Evolutionary conservation across 2,113 vertebrate genomes (phyloP).

Genomic region (Zosterops borbonicus): DNA sequence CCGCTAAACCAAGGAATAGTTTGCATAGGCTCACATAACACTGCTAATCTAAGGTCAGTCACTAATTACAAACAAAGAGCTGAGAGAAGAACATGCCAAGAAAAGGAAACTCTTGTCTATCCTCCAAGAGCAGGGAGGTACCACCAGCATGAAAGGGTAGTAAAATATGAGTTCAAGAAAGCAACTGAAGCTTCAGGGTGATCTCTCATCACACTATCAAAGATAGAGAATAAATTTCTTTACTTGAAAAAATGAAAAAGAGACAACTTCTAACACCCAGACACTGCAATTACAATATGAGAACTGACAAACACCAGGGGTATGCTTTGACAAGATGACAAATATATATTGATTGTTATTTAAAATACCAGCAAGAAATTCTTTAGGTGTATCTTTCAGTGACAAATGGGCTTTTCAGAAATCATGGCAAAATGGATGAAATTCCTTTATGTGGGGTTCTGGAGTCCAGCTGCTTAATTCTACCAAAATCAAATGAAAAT

Average conservation of each 20-base stretch:
- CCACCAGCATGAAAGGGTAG: not conserved
- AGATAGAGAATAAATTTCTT: not conserved
- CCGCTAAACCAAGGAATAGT: not conserved
- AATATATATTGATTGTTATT: not conserved
- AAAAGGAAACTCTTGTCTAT: not conserved
- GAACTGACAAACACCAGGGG: not conserved
- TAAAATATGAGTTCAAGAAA: not conserved
- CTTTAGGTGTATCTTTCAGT: not conserved
- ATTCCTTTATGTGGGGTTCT: not conserved
- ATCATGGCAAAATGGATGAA: not conserved
- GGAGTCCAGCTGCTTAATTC: not conserved
- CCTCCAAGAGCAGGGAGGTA: not conserved
- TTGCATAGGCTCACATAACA: not conserved
- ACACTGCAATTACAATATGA: not conserved
- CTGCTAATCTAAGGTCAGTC: not conserved
- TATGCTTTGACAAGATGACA: not conserved
- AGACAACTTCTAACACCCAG: not conserved
- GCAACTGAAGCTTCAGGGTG: not conserved
- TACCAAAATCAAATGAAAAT: not conserved
- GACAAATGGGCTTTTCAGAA: not conserved
- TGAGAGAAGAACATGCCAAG: not conserved
- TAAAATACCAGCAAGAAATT: not conserved
- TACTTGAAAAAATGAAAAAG: not conserved
- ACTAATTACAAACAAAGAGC: not conserved
- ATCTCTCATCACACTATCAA: not conserved